Base-by-base conservation (phyloP, 2,797 vertebrate species). In the Helicolenus hilgendorfi region DNA sequence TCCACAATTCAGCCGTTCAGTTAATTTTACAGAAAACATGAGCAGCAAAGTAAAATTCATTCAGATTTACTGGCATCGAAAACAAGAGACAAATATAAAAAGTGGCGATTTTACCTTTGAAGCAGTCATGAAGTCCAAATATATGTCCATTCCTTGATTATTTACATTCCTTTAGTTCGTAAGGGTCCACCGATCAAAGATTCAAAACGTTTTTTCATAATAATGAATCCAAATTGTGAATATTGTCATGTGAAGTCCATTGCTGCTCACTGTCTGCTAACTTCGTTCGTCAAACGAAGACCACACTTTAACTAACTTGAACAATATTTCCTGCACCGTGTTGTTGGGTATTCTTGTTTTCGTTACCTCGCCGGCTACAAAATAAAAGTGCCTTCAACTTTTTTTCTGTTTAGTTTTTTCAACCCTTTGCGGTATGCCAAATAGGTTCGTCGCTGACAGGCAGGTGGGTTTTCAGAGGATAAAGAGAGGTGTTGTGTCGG, bases 111-210 rank as follows among this genome's bases (percentile, higher is more conserved):
- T 1, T 9, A 49, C 45, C 1, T 49, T 49, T 49, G 41, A 60
- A 62, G 1, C 27, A 4, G 29, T 62, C 60, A 31, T 60, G 10
- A 56, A 56, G 53, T 56, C n/a, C 0, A 0, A 56, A 56, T 0
- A 41, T 7, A 7, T 11, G 1, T 55, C n/a, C n/a, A 22, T 22
- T 49, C 18, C 18, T 49, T n/a, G 7, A 53, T 53, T 53, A n/a
- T 53, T 53, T 0, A 9, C 20, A 3, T 45, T 18, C 41, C 15
- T 45, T 18, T 45, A 41, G 15, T 45, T 45, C 6, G 41, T 18
- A 45, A 15, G 38, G 38, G 38, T 38, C 36, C 36, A 14, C 4
- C 13, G 13, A 13, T 38, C 13, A 41, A 6, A 41, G 13, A 1
- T 6, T 41, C 5, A 41, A 7, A 45, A 45, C 0, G 6, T 7